Evolutionary conservation across 2,888 invertebrate genomes (phyloP), one percentile per base, ranked within the genome.

Genomic region (Tuta absoluta): DNA sequence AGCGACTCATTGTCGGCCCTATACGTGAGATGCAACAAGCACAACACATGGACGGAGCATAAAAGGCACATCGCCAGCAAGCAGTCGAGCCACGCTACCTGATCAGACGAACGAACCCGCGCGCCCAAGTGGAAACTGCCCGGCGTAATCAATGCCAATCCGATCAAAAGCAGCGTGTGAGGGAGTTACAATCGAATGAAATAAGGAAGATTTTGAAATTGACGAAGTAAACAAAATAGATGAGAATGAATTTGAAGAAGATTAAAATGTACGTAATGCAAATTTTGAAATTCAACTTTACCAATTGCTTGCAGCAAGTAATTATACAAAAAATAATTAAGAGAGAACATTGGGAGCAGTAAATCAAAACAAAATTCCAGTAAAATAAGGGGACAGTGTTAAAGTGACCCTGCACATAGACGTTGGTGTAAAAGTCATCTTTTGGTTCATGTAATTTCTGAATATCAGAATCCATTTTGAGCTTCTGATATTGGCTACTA

Each of bases 81-180:
- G 89, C 94, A 92, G 92, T 95, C 94, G 85, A 93, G 93, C 93
- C 94, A 95, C 93, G 94, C 94, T 95, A 95, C 95, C 95, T 95
- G 95, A 93, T 95, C 94, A 91, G 95, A 94, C 93, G 89, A 86
- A 87, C 93, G 92, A 91, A 86, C 89, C 93, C 94, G 91, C 81
- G 81, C 77, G 70, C 91, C 91, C 87, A 92, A 85, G 83, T 92
- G 92, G 85, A 89, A 92, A 87, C 92, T 92, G 92, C 86, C 80
- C 82, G 38, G 23, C 38, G 21, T 33, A 83, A 80, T 8, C 33
- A 78, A 72, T 76, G 77, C 79, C 73, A 76, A 82, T 85, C 84
- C 86, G 76, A 82, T 82, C 82, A 74, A 86, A 88, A 87, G 91
- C 91, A 91, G 91, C 91, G 88, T 91, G 90, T 86, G 89, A 86